Evolutionary conservation across 2,797 vertebrate species (phyloP), one percentile per base, ranked within the genome.

Genomic region (Limosa lapponica): DNA sequence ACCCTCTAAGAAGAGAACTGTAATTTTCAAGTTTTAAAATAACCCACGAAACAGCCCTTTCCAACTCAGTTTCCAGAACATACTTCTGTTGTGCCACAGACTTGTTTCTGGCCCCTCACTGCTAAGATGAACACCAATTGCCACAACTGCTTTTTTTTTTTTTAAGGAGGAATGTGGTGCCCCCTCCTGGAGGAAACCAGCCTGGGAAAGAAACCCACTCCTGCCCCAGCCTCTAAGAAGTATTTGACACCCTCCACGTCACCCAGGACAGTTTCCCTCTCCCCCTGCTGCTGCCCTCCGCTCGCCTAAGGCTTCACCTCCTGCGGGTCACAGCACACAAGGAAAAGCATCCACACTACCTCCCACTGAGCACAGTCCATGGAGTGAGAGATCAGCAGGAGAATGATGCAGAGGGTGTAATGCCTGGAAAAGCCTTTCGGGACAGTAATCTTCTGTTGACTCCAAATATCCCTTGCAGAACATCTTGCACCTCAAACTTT

Each of bases 171-270:
- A 81, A 93, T 73, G 93, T 94, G 95, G 97, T 91, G 95, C 96
- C 96, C 96, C 71, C 97, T 97, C 90, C 96, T 94, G 97, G 95
- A 91, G 24, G 70, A 85, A 93, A n/a, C 44, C 57, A 83, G 57
- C 46, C 83, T 32, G 59, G 72, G 77, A 94, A 62, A 43, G 49
- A 49, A 88, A 54, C 32, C 48, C 62, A 64, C 71, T 69, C 80
- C 81, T 92, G 74, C 88, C 93, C 94, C 91, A 83, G 46, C 61
- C 41, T 32, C 36, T 25, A 10, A 10, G 22, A n/a, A 36, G 32
- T 4, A 20, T 32, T 8, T 25, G 51, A 89, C 78, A 59, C 36
- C 58, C 46, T 48, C 46, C 23, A 24, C 46, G 13, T 24, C 46
- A 48, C 46, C 24, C 36, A 10, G 27, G 22, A 10, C 72, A 25